These are phyloP conservation scores for Noctua pronuba DNA, from an alignment of 2,888 invertebrate species.

Conservation along the genomic window DNA sequence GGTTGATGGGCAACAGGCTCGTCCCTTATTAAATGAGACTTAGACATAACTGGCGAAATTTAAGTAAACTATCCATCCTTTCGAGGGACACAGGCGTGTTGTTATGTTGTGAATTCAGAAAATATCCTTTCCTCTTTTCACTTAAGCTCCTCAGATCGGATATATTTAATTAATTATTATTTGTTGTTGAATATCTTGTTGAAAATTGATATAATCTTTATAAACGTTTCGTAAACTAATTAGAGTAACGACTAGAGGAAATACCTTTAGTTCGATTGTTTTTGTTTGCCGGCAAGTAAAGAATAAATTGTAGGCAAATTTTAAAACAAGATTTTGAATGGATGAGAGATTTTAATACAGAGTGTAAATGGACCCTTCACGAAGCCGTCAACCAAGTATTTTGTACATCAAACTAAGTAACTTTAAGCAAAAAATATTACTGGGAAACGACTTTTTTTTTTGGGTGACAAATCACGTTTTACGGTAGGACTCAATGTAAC, in stretches of 20 bases:
- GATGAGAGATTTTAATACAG: not conserved
- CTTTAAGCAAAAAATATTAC: too few relatives aligned
- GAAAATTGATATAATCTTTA: slow-evolving; percentile 62
- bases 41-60: not conserved
- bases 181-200: slow-evolving; percentile 46
- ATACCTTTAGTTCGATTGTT: not conserved
- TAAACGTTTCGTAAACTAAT: slow-evolving; percentile 34
- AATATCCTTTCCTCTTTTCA: not conserved
- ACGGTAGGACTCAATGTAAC: too few relatives aligned
- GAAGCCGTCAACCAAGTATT: too few relatives aligned
- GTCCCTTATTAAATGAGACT: not conserved
- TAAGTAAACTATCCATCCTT: not conserved
- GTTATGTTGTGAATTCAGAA: not conserved
- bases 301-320: not conserved
- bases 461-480: too few relatives aligned
- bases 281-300: not conserved
- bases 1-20: not conserved
- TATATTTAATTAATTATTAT: slow-evolving; percentile 42
- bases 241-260: slow-evolving; percentile 7
- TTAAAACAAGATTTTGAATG: not conserved
- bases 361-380: too few relatives aligned
- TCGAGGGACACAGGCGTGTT: not conserved
- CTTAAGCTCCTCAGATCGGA: slow-evolving; percentile 15
- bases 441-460: too few relatives aligned
- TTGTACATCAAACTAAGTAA: too few relatives aligned